Evolutionary conservation across 1,140 invertebrate genomes (phyloP).

Genomic region (Hypsibius dujardini): DNA sequence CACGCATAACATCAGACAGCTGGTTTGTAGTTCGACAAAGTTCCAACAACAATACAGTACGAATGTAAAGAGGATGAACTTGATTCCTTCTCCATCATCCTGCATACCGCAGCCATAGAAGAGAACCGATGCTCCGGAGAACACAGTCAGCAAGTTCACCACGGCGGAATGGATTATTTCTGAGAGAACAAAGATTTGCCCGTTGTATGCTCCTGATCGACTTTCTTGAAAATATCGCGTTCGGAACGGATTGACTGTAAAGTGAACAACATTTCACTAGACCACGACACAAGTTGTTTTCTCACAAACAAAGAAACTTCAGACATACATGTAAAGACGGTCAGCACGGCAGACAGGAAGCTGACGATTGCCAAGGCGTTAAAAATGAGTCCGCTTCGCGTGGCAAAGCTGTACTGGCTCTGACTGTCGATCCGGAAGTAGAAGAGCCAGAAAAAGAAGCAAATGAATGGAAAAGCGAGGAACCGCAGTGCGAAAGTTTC

Average conservation of each 20-base stretch:
- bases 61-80: constrained; percentile 7
- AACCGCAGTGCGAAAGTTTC: constrained; percentile 38
- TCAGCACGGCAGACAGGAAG: constrained; percentile 51
- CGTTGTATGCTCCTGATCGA: constrained; percentile 23
- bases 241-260: constrained; percentile 17
- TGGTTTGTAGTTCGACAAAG: constrained; percentile 57
- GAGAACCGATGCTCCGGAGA: constrained; percentile 44
- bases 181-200: constrained; percentile 9
- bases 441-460: constrained; percentile 57
- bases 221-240: constrained; percentile 21
- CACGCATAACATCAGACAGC: constrained; percentile 58
- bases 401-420: constrained; percentile 50
- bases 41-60: constrained; percentile 17
- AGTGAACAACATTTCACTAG: constrained; percentile 17
- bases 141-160: constrained; percentile 38
- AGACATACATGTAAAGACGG: constrained; percentile 40
- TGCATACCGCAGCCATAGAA: constrained; percentile 24
- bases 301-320: too few species aligned
- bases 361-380: constrained; percentile 58
- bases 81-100: constrained; percentile 11
- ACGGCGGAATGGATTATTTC: constrained; percentile 20
- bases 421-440: constrained; percentile 48
- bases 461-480: constrained; percentile 53
- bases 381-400: constrained; percentile 57
- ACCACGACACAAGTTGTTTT: background rate